These are phyloP conservation scores for Planococcus citri DNA, from an alignment of 1,140 invertebrate genomes.

Conservation along the genomic window DNA sequence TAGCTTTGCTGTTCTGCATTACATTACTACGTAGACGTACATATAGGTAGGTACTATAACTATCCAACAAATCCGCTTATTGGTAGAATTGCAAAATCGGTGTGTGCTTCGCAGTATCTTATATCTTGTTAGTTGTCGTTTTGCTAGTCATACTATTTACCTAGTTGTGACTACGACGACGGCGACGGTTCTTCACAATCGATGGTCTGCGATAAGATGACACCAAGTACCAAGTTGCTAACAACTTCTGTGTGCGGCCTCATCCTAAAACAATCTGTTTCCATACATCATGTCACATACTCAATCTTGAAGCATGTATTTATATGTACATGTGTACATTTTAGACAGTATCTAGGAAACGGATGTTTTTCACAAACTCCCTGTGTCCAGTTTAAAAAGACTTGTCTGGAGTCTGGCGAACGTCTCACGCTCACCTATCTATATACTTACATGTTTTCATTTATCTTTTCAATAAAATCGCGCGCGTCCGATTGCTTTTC, in stretches of 20 bases:
- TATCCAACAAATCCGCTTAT: too few species aligned
- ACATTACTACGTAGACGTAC: too few species aligned
- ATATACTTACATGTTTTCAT: slow-evolving; percentile 13
- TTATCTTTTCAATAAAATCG: slow-evolving; percentile 3
- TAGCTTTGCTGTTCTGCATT: too few species aligned
- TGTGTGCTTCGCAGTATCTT: neutral
- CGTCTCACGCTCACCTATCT: slow-evolving; percentile 13
- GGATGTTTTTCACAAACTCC: neutral
- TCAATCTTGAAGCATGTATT: neutral
- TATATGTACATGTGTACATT: neutral
- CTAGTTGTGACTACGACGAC: too few species aligned
- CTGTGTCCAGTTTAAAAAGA: too few species aligned
- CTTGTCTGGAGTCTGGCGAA: neutral
- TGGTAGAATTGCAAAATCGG: too few species aligned
- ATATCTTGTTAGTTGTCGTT: slow-evolving; percentile 9
- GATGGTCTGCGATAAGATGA: slow-evolving; percentile 15
- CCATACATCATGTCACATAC: slow-evolving; percentile 15
- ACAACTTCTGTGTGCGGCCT: slow-evolving; percentile 19
- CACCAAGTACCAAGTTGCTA: slow-evolving; percentile 8
- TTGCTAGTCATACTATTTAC: neutral
- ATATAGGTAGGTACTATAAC: too few species aligned
- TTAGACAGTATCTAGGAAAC: neutral
- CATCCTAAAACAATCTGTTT: neutral
- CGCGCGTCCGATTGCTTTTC: neutral
- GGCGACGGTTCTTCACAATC: neutral